These are phyloP conservation scores for Ips typographus DNA, from an alignment of 1,140 invertebrate species.

Conservation along the genomic window DNA sequence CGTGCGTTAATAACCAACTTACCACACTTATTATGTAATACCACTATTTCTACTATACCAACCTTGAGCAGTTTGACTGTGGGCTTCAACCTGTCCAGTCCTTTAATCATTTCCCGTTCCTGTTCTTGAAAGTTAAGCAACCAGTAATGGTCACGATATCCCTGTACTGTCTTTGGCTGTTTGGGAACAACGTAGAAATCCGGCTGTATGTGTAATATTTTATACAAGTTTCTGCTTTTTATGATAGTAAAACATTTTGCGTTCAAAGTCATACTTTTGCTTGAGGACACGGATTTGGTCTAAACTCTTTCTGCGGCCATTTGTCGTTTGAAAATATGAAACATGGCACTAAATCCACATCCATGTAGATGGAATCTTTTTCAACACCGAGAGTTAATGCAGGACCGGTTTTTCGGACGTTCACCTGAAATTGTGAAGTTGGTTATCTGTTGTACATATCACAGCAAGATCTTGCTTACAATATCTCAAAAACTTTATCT, in stretches of 20 bases:
- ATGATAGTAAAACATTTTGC: too few relatives aligned
- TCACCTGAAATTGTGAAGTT: conserved; percentile 6
- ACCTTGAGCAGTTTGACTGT: conserved; percentile 43
- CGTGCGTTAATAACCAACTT: too few relatives aligned
- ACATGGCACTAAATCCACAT: conserved; percentile 47
- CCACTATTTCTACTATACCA: not conserved
- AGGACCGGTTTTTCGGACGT: conserved; percentile 33
- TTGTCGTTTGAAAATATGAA: conserved; percentile 38
- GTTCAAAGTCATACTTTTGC: not conserved
- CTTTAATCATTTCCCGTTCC: conserved; percentile 39
- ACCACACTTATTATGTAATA: too few relatives aligned
- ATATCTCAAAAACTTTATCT: too few relatives aligned
- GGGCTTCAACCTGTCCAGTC: conserved; percentile 35
- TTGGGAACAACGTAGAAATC: conserved; percentile 37
- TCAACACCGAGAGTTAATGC: conserved; percentile 42
- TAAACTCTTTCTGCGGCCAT: conserved; percentile 38
- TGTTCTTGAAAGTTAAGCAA: conserved; percentile 46
- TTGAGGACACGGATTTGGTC: conserved; percentile 9
- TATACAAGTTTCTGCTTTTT: too few relatives aligned
- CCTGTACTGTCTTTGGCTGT: conserved; percentile 11
- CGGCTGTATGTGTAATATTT: conserved; percentile 16
- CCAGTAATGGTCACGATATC: conserved; percentile 35
- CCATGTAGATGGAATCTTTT: conserved; percentile 20
- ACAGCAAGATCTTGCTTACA: not conserved
- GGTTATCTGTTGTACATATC: not conserved